Evolutionary conservation across 2,113 vertebrate species (phyloP).

Genomic region (Lampris incognitus): DNA sequence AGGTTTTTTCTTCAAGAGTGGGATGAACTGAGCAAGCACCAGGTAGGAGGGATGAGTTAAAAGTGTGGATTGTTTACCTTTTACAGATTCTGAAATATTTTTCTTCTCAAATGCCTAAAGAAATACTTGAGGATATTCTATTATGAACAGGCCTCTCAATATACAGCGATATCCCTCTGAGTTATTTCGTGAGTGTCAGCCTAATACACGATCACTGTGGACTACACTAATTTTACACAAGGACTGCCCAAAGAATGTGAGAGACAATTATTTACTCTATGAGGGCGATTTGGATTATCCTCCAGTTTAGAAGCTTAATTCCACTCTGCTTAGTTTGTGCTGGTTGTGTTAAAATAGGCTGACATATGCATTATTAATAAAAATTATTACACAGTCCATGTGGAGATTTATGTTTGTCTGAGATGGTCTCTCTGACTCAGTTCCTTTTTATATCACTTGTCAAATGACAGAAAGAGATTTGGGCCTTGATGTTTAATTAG

Average conservation of each 20-base stretch:
- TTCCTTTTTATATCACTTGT: slow-evolving; percentile 31
- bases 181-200: slow-evolving; percentile 32
- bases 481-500: neutral
- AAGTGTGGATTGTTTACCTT: too few species aligned
- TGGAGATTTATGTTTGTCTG: slow-evolving; percentile 69
- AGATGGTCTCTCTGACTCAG: slow-evolving; percentile 31
- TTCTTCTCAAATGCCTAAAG: slow-evolving; percentile 27
- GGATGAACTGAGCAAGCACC: too few species aligned
- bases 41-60: too few species aligned
- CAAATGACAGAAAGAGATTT: slow-evolving; percentile 14
- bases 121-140: slow-evolving; percentile 8
- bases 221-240: neutral
- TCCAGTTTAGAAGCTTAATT: slow-evolving; percentile 14
- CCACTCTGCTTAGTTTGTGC: too few species aligned
- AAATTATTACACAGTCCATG: slow-evolving; percentile 63
- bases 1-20: too few species aligned
- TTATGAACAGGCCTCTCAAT: neutral
- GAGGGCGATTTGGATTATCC: slow-evolving; percentile 21
- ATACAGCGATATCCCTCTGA: slow-evolving; percentile 49
- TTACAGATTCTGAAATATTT: too few species aligned
- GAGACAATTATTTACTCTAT: slow-evolving; percentile 56
- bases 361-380: slow-evolving; percentile 72
- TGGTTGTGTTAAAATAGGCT: slow-evolving; percentile 61
- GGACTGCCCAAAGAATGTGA: slow-evolving; percentile 22
- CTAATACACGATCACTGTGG: slow-evolving; percentile 51